Percentiles rank a stretch among this genome's conserved stretches.
Conservation (phyloP, 1,140 invertebrate genomes). For the Cotesia glomerata region DNA sequence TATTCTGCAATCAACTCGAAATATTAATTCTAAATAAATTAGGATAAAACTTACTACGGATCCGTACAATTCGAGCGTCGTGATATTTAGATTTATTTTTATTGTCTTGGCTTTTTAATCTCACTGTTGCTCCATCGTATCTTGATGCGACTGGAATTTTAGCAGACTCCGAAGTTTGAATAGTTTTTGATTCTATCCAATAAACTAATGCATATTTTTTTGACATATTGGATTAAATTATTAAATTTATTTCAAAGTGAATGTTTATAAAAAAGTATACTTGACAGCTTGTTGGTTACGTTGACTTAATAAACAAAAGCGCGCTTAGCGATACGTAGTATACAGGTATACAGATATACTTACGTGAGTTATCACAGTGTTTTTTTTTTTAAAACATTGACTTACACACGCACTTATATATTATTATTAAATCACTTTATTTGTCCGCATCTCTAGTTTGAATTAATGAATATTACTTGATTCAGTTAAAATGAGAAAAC, state of each 20-base stretch:
- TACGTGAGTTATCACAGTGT: neutral
- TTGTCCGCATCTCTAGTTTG: neutral
- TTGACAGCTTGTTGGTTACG: neutral
- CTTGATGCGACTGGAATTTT: neutral
- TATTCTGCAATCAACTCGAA: neutral
- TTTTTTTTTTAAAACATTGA: neutral
- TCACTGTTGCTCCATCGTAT: neutral
- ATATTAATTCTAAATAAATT: neutral
- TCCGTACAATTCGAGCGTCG: neutral
- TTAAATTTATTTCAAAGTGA: neutral
- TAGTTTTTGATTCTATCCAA: neutral
- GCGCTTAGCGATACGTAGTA: neutral
- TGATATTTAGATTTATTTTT: neutral
- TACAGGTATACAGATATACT: neutral
- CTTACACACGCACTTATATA: neutral
- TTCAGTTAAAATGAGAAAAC: neutral
- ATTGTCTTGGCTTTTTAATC: neutral
- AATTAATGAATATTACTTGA: neutral
- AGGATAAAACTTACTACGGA: neutral
- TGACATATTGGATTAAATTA: neutral
- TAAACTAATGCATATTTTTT: neutral
- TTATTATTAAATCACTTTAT: neutral
- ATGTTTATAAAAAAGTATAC: neutral
- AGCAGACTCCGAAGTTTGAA: neutral
- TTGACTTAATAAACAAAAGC: neutral